Percentiles rank a stretch among this genome's conserved stretches.
phyloP scores from a whole-genome alignment of 2,113 vertebrate species.

The Probosciger aterrimus region DNA sequence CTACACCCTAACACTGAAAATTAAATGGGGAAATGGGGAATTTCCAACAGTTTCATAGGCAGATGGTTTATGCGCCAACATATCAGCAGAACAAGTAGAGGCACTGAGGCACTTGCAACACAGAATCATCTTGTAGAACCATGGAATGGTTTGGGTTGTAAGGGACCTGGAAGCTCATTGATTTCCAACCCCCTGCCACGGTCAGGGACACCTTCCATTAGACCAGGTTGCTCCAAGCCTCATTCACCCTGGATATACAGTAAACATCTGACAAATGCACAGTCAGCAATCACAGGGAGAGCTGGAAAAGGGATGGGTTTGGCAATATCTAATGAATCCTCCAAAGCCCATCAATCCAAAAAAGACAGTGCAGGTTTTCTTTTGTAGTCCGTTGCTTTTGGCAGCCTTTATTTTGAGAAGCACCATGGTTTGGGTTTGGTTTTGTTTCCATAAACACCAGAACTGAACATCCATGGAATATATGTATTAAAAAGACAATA shows the following conservation, averaged over 20 bases:
- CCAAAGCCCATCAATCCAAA: not conserved
- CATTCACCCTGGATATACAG: not conserved
- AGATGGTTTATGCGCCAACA: not conserved
- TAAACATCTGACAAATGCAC: not conserved
- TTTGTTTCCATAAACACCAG: not conserved
- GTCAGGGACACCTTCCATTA: not conserved
- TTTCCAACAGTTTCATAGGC: not conserved
- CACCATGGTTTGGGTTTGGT: accelerated
- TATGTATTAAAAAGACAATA: accelerated
- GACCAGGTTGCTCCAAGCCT: not conserved
- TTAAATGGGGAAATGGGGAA: not conserved
- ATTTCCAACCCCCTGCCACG: not conserved
- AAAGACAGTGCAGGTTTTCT: not conserved
- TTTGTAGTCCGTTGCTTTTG: not conserved
- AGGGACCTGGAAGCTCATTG: not conserved
- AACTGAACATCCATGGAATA: not conserved
- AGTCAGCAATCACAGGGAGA: not conserved
- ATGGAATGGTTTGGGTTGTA: not conserved
- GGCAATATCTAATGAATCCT: not conserved
- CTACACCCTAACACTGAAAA: not conserved
- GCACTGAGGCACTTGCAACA: not conserved
- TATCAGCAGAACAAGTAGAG: not conserved
- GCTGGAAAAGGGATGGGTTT: not conserved
- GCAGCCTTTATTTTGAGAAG: not conserved
- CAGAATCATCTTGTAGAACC: not conserved